phyloP scores from a whole-genome alignment of 2,888 invertebrate genomes.

The Uropetala carovei region DNA sequence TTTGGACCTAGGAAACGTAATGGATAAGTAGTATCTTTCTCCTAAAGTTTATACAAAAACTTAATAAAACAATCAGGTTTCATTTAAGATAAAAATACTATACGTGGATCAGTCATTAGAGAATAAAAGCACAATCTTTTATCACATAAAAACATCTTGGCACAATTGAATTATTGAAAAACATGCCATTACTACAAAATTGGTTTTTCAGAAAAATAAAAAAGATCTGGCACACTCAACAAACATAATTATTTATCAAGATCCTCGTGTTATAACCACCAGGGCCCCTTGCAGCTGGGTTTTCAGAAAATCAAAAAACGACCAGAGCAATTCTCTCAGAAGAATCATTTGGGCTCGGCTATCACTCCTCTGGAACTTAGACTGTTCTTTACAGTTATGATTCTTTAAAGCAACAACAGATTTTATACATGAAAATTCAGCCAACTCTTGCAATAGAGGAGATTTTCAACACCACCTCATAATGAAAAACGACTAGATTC shows the following conservation, averaged over 20 bases:
- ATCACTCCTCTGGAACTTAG: neutral
- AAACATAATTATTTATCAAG: neutral
- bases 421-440: neutral
- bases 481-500: conserved; percentile 52
- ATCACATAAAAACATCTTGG: conserved; percentile 8
- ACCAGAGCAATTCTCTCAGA: neutral
- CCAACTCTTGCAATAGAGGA: neutral
- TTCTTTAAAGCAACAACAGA: conserved; percentile 34
- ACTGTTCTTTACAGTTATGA: neutral
- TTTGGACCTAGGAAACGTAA: neutral
- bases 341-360: neutral
- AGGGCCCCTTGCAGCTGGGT: neutral
- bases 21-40: too few species aligned
- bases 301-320: neutral
- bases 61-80: neutral
- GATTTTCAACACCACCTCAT: neutral
- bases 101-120: neutral
- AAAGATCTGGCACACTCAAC: neutral
- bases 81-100: neutral
- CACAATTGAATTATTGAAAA: neutral
- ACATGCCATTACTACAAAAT: neutral
- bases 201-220: neutral
- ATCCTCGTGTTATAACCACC: neutral
- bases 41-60: neutral
- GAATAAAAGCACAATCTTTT: neutral